A percentile compares a stretch with the other conserved stretches of the same genome.
Conservation (phyloP, 2,888 invertebrate species). For the Allacma fusca region DNA sequence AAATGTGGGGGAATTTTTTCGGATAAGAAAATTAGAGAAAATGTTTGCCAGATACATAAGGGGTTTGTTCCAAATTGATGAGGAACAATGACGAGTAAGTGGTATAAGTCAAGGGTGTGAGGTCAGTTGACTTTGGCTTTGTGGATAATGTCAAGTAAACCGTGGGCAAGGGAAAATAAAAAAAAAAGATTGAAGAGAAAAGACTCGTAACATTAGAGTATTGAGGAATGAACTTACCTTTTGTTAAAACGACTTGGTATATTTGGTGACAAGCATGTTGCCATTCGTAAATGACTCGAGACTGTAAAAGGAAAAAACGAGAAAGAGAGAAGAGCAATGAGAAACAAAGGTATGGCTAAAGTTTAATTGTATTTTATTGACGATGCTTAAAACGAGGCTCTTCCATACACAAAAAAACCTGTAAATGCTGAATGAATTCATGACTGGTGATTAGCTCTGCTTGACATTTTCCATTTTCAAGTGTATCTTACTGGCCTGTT, state of each 20-base stretch:
- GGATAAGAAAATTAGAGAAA: not conserved
- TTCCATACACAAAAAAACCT: conserved; percentile 6
- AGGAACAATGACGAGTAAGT: conserved; percentile 1
- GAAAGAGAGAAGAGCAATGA: conserved; percentile 36
- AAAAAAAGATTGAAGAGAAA: conserved; percentile 9
- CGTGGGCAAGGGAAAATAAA: conserved; percentile 10
- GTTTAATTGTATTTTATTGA: conserved; percentile 55
- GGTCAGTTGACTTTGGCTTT: conserved; percentile 27
- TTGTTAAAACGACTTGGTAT: conserved; percentile 59
- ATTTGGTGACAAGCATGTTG: conserved; percentile 62
- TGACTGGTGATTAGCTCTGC: conserved; percentile 57
- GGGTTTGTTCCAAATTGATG: not conserved
- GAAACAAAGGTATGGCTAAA: conserved; percentile 45
- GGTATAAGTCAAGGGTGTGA: conserved; percentile 38
- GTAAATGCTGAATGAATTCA: conserved; percentile 48
- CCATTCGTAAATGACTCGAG: conserved; percentile 62
- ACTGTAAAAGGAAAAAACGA: conserved; percentile 51
- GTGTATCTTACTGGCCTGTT: conserved; percentile 20
- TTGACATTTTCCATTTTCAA: conserved; percentile 50
- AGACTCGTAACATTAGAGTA: not conserved
- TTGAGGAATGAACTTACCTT: conserved; percentile 55
- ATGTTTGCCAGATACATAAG: not conserved
- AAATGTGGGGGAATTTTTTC: not conserved
- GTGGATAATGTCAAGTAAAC: conserved; percentile 3
- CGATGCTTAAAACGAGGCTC: conserved; percentile 50